Conservation (phyloP, 2,113 vertebrate species). For the Hylia prasina region DNA sequence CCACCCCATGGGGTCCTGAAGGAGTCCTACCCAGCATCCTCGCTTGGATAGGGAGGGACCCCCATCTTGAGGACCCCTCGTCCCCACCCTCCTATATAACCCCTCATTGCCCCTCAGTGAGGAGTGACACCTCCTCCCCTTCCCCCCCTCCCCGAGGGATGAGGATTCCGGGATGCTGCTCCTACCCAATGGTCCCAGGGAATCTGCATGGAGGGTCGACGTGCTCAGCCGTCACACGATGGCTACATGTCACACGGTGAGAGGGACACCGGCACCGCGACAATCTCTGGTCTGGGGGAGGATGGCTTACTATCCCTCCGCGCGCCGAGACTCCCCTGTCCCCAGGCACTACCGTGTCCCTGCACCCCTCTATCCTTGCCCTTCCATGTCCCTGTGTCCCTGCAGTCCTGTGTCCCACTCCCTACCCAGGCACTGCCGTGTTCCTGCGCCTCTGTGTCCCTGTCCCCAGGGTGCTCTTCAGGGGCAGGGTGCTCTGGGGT, state of each 20-base stretch:
- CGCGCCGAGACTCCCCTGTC: too few relatives aligned
- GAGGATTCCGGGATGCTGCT: not conserved
- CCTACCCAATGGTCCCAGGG: not conserved
- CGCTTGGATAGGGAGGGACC: not conserved
- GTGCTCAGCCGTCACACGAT: not conserved
- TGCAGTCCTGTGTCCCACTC: not conserved
- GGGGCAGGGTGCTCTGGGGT: not conserved
- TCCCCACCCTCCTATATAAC: not conserved
- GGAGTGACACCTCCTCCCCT: not conserved
- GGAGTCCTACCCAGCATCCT: not conserved
- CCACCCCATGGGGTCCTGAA: not conserved
- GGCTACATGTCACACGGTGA: not conserved
- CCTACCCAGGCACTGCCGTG: not conserved
- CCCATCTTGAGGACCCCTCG: not conserved
- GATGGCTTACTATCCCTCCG: not conserved
- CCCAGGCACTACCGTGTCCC: not conserved
- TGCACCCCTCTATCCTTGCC: not conserved
- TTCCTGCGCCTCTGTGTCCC: not conserved
- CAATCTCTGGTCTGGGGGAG: not conserved
- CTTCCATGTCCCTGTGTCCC: not conserved
- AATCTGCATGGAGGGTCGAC: not conserved
- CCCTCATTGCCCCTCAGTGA: too few relatives aligned
- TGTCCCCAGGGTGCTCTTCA: not conserved
- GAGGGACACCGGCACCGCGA: not conserved
- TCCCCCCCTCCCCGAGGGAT: accelerated